Percentiles rank a stretch among this genome's conserved stretches.
Evolutionary conservation across 2,797 vertebrate genomes (phyloP).

Genomic region (Chaetodon trifasciatus): DNA sequence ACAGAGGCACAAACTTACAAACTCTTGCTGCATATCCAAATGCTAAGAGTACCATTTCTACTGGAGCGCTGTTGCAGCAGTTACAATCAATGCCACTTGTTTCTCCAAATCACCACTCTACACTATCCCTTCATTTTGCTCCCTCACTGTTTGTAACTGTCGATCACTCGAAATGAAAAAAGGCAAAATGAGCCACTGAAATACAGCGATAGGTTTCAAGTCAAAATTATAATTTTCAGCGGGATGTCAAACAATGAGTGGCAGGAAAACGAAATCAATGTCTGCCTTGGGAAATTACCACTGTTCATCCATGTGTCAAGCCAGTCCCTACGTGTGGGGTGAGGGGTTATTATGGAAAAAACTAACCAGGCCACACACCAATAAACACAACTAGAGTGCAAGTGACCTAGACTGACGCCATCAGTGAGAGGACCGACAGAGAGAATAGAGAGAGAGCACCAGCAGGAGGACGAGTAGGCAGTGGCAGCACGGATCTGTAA

Average conservation of each 20-base stretch:
- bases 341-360: slow-evolving; percentile 53
- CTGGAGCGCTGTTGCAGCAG: background rate
- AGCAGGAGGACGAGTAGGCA: slow-evolving; percentile 16
- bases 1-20: background rate
- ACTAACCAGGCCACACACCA: slow-evolving; percentile 61
- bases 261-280: slow-evolving; percentile 74
- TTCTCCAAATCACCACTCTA: slow-evolving; percentile 1
- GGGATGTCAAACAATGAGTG: slow-evolving; percentile 64
- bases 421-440: slow-evolving; percentile 43
- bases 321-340: slow-evolving; percentile 18
- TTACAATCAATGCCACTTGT: slow-evolving; percentile 24
- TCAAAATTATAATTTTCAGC: slow-evolving; percentile 60
- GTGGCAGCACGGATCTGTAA: slow-evolving; percentile 24
- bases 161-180: background rate
- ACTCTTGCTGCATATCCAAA: background rate
- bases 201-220: slow-evolving; percentile 26
- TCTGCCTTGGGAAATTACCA: slow-evolving; percentile 74
- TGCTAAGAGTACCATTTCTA: background rate
- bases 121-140: background rate
- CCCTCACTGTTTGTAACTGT: slow-evolving; percentile 5
- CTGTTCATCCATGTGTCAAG: slow-evolving; percentile 72
- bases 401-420: slow-evolving; percentile 67
- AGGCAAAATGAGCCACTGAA: slow-evolving; percentile 12
- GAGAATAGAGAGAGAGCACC: slow-evolving; percentile 14
- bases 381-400: slow-evolving; percentile 62